phyloP scores from a whole-genome alignment of 2,888 invertebrate species.

The Trissoscelio sp. region DNA sequence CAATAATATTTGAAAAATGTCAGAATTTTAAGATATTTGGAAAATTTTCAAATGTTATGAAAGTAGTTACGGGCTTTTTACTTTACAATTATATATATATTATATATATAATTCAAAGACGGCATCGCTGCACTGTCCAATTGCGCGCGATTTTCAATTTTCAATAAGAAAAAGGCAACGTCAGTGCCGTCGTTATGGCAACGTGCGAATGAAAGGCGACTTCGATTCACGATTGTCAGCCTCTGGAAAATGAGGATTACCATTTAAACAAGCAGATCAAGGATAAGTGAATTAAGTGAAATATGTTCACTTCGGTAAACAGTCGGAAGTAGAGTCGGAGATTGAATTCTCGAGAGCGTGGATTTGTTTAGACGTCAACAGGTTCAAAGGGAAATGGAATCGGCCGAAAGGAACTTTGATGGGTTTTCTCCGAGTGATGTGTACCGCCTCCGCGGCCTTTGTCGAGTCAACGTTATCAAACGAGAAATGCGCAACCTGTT shows the following conservation, averaged over 20 bases:
- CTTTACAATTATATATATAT: background rate
- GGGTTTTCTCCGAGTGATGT: conserved; percentile 70
- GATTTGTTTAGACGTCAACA: conserved; percentile 69
- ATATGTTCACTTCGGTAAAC: conserved; percentile 67
- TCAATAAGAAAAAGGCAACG: too few species aligned
- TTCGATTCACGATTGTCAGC: conserved; percentile 72
- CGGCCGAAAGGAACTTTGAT: conserved; percentile 69
- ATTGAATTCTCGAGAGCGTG: conserved; percentile 69
- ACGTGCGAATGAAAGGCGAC: conserved; percentile 49
- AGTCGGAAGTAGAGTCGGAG: conserved; percentile 69
- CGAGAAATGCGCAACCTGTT: conserved; percentile 81
- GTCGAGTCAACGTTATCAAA: conserved; percentile 74
- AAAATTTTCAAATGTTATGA: background rate
- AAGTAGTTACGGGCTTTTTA: too few species aligned
- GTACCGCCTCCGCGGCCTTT: conserved; percentile 70
- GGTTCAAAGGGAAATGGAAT: conserved; percentile 70
- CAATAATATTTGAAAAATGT: background rate
- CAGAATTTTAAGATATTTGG: background rate
- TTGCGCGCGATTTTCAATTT: too few species aligned
- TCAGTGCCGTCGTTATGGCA: conserved; percentile 50
- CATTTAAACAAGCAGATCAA: conserved; percentile 67
- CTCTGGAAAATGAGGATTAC: conserved; percentile 68
- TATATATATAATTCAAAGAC: background rate
- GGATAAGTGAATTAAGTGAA: conserved; percentile 68
- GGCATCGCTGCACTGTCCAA: too few species aligned